Percentiles rank a stretch among this genome's conserved stretches.
These are phyloP conservation scores for Coenonympha arcania DNA, from an alignment of 2,888 invertebrate genomes.

Conservation along the genomic window DNA sequence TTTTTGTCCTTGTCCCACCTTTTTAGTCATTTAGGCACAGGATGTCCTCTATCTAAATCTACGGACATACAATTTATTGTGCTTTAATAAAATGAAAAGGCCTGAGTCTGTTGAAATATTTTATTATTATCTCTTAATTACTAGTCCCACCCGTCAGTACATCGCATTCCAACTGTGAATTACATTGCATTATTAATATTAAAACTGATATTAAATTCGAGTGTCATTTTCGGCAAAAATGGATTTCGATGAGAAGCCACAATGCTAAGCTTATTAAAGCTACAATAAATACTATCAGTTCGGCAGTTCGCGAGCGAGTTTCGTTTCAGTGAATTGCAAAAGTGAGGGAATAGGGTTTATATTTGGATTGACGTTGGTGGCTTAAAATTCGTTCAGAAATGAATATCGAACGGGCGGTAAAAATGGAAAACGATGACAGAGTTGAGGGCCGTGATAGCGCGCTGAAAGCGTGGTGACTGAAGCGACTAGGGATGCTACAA, in stretches of 20 bases:
- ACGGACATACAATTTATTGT: too few species aligned
- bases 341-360: constrained; percentile 19
- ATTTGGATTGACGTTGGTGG: constrained; percentile 13
- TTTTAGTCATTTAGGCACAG: too few species aligned
- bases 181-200: constrained; percentile 25
- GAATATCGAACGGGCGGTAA: constrained; percentile 45
- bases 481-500: constrained; percentile 2
- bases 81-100: too few species aligned
- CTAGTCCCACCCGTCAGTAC: neutral
- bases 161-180: constrained; percentile 11
- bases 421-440: constrained; percentile 69
- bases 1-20: too few species aligned
- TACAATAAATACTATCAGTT: constrained; percentile 33
- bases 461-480: constrained; percentile 51
- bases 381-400: constrained; percentile 25
- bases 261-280: constrained; percentile 47
- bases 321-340: constrained; percentile 5
- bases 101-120: too few species aligned
- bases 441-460: constrained; percentile 72
- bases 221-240: constrained; percentile 57
- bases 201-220: constrained; percentile 47
- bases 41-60: too few species aligned
- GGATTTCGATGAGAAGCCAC: constrained; percentile 69
- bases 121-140: neutral
- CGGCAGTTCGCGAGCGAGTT: constrained; percentile 19